Evolutionary conservation across 2,888 invertebrate species (phyloP), one percentile per base, ranked within the genome.

Genomic region (Macaria notata): DNA sequence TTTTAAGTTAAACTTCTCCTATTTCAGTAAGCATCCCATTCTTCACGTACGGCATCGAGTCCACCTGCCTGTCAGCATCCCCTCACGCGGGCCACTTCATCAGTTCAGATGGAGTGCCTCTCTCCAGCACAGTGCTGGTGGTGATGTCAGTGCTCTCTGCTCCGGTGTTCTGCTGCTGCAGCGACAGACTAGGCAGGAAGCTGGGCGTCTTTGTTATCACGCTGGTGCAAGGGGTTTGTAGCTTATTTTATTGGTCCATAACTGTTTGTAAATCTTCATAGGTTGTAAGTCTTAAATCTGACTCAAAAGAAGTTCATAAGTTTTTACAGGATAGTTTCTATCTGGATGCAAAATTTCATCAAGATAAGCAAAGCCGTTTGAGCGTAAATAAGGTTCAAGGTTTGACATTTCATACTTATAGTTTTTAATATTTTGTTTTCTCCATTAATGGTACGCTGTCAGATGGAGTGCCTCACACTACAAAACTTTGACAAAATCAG

Each of bases 1-100:
- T 33, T 33, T 33, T 36, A 36, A 4, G 33, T 8, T 38, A 9
- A 19, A 9, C 47, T 54, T 7, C 7, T 36, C 7, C 7, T 36
- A 36, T 36, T 41, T 0, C 78, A 89, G 89, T 78, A 3, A 83
- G 80, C 41, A 62, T 90, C 0, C 84, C 88, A 4, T 88, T 86
- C 75, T 81, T 89, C 65, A 88, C 87, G 0, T 81, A 85, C 52
- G 88, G 88, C n/a, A 69, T 88, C 4, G 81, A 84, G 54, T 76
- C 81, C 0, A 81, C 78, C 0, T 72, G 73, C 1, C 70, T 88
- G 1, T 78, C 81, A 0, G 68, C 83, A 39, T 77, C 83, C 43
- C 68, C 75, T 0, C 85, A 84, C 53, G 68, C 82, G 0, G 85
- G 83, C 0, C 78, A 82, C 53, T 83, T 84, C 60, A 69, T 70